Evolutionary conservation across 2,113 vertebrate genomes (phyloP), one percentile per base, ranked within the genome.

Genomic region (Charadrius vociferus): DNA sequence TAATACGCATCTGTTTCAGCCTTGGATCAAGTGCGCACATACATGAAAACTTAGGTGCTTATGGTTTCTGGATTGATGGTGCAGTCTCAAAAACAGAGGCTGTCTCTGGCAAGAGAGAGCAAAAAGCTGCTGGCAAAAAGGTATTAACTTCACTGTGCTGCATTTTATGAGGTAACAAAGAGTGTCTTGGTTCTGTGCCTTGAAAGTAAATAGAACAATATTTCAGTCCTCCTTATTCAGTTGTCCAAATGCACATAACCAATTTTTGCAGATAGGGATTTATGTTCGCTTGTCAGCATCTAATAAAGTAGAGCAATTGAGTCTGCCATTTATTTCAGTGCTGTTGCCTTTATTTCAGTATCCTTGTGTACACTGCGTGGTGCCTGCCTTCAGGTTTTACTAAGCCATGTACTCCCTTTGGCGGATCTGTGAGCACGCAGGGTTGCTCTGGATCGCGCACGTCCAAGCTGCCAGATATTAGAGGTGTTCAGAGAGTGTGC

Each of bases 151-250:
- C 88, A 93, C 86, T 87, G 43, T 91, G 94, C 81, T 95, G 94
- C 94, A 94, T 97, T 97, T 97, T 97, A 97, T 91, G 96, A 97
- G 91, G 86, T 84, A 97, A 95, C 96, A 96, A 97, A 95, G 95
- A 97, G 86, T 82, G 86, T 82, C 95, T 95, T 97, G 95, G 95
- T 97, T 97, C 93, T 97, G 97, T 93, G 95, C 93, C 93, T 94
- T 95, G 95, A 94, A 96, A 95, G 96, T 93, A 97, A 97, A 97
- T 97, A 97, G 96, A 94, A 97, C 89, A 85, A 94, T 97, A 96
- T 97, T 97, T 97, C 95, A 97, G 86, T 56, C 77, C 93, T 97
- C 93, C 94, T 96, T 96, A 97, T 95, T 97, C 96, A 95, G 97
- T 96, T 97, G 95, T 97, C 96, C 95, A 95, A 97, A 95, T 93